phyloP scores from a whole-genome alignment of 2,113 vertebrate genomes.

The Hemicordylus capensis region DNA sequence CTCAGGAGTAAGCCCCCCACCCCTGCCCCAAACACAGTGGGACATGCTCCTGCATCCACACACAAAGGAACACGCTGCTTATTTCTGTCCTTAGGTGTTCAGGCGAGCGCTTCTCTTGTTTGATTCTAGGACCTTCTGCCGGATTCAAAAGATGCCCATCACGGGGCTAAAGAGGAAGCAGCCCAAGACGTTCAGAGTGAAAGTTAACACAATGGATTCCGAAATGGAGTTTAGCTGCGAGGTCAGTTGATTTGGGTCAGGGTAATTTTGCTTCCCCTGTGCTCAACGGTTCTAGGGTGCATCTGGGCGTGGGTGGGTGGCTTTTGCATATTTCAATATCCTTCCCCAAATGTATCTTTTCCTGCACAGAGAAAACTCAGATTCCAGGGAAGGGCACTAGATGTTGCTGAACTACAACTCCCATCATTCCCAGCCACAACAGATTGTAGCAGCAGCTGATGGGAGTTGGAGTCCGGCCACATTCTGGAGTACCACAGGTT shows the following conservation, averaged over 20 bases:
- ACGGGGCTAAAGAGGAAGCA: slow-evolving; percentile 92
- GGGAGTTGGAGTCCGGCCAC: no score
- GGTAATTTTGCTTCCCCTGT: background rate
- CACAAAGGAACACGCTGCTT: no score
- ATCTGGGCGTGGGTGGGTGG: background rate
- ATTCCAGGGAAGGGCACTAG: no score
- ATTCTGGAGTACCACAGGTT: no score
- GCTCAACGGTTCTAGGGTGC: background rate
- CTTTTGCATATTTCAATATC: background rate
- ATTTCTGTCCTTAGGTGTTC: background rate
- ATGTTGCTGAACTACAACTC: no score
- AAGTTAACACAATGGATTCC: slow-evolving; percentile 90
- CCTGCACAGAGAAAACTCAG: background rate
- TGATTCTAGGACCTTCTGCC: slow-evolving; percentile 49
- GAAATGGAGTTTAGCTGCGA: slow-evolving; percentile 95
- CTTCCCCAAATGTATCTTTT: background rate
- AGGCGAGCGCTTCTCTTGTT: background rate
- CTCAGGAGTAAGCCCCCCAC: no score
- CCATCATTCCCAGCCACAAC: no score
- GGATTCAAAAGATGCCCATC: slow-evolving; percentile 83
- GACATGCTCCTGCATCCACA: background rate
- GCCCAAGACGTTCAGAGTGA: slow-evolving; percentile 93
- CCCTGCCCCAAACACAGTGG: no score
- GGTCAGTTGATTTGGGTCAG: slow-evolving; percentile 68
- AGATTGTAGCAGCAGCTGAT: no score